Evolutionary conservation across 2,797 vertebrate species (phyloP).

Genomic region (Bradypodion pumilum): DNA sequence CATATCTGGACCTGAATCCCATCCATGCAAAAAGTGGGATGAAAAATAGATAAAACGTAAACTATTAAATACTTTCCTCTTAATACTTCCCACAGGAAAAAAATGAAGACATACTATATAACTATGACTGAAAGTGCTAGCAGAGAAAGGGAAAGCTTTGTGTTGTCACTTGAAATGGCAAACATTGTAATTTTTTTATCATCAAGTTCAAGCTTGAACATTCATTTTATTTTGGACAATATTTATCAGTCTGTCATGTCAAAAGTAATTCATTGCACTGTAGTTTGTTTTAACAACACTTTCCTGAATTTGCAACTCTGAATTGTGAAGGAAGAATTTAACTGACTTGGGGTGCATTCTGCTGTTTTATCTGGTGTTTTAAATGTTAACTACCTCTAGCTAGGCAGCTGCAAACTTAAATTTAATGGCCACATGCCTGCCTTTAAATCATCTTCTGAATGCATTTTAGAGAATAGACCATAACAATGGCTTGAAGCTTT

Average conservation of each 20-base stretch:
- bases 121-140: background rate
- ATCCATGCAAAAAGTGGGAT: background rate
- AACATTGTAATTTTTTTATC: background rate
- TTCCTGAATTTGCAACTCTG: slow-evolving; percentile 48
- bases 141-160: background rate
- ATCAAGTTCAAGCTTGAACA: background rate
- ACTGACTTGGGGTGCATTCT: slow-evolving; percentile 32
- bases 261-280: background rate
- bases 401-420: slow-evolving; percentile 62
- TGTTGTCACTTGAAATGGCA: background rate
- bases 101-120: background rate
- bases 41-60: background rate
- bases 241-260: background rate
- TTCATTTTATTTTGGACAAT: background rate
- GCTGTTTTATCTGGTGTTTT: slow-evolving; percentile 47
- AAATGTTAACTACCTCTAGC: slow-evolving; percentile 29
- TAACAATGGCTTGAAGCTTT: slow-evolving; percentile 74
- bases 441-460: slow-evolving; percentile 70
- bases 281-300: slow-evolving; percentile 33
- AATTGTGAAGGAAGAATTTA: slow-evolving; percentile 66
- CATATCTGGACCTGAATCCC: no score
- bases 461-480: slow-evolving; percentile 69
- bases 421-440: slow-evolving; percentile 63
- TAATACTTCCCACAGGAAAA: background rate
- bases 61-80: background rate